These are phyloP conservation scores for Pseudanteris insignis DNA, from an alignment of 2,888 invertebrate genomes.

Conservation along the genomic window DNA sequence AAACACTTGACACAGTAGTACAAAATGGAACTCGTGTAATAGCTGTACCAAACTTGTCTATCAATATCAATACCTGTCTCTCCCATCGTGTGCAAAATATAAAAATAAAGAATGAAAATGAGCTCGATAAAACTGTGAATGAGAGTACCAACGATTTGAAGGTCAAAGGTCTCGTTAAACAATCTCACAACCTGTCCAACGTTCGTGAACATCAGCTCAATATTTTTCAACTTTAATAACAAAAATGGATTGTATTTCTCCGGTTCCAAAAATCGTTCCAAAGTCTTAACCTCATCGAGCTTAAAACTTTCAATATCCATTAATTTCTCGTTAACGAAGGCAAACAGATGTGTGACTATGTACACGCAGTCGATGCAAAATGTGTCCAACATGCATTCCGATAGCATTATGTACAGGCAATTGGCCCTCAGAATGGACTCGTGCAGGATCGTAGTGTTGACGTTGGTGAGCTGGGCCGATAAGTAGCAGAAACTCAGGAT, in stretches of 20 bases:
- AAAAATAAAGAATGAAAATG: conserved; percentile 54
- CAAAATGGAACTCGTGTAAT: conserved; percentile 50
- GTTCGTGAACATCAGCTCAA: conserved; percentile 49
- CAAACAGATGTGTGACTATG: conserved; percentile 48
- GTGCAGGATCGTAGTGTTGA: conserved; percentile 5
- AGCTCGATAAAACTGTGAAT: conserved; percentile 52
- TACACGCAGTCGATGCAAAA: conserved; percentile 51
- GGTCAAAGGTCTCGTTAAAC: conserved; percentile 49
- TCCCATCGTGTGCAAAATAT: conserved; percentile 44
- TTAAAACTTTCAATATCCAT: conserved; percentile 41
- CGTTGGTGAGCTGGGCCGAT: conserved; percentile 42
- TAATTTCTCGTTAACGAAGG: conserved; percentile 49
- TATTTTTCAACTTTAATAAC: conserved; percentile 47
- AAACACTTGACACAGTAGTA: conserved; percentile 50
- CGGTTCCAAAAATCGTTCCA: conserved; percentile 51
- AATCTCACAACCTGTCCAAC: conserved; percentile 47
- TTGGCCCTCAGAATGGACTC: conserved; percentile 25
- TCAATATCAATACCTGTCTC: conserved; percentile 47
- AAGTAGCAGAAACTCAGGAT: conserved; percentile 48
- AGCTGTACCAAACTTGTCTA: conserved; percentile 52
- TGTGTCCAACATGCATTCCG: conserved; percentile 49
- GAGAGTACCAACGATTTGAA: conserved; percentile 49
- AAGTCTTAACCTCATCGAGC: conserved; percentile 48
- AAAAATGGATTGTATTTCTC: conserved; percentile 44
- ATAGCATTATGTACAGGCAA: conserved; percentile 46